Base-by-base conservation (phyloP, 1,140 invertebrate genomes). In the Pararge aegeria region DNA sequence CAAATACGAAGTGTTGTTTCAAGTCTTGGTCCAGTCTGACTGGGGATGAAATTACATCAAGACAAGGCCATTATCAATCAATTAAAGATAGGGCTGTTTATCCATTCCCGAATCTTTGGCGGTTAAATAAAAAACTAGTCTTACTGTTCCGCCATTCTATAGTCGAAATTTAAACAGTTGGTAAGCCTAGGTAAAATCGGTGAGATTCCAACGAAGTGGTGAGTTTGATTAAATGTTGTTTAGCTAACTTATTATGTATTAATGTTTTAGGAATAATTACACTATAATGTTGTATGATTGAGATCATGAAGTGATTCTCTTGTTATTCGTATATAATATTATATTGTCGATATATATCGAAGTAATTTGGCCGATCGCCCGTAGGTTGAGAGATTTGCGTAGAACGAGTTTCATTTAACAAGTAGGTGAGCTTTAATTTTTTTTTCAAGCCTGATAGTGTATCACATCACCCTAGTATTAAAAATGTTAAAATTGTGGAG, bases 161-260 rank as follows among this genome's bases (percentile, higher is more conserved):
- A 27, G 27, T 34, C 7, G 30, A 34, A 34, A n/a, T 34, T 34
- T 1, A 1, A 0, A 34, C 10, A 34, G 38, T 42, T 42, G 38
- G 38, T 42, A 15, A 42, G 38, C 38, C 38, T 42, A 9, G 0
- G 38, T 42, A 3, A 34, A 34, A 34, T 34, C n/a, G 0, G 38
- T 42, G 10, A 34, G n/a, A 34, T 34, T 34, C 38, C 38, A 42
- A 18, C 16, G 13, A 42, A 18, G n/a, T 27, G 29, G 4, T 16
- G 53, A 13, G 40, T 16, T 44, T 29, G 27, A 12, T 55, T 55
- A 30, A 6, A 42, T 55, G 13, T 27, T 27, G n/a, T 19, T 55
- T 55, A 44, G 53, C 21, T 55, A 55, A 55, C 53, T 55, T 55
- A 55, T 55, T 46, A n/a, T n/a, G 27, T 55, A 46, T 18, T 46